Evolutionary conservation across 2,797 vertebrate genomes (phyloP).

Genomic region (Enteromius fasciolatus): DNA sequence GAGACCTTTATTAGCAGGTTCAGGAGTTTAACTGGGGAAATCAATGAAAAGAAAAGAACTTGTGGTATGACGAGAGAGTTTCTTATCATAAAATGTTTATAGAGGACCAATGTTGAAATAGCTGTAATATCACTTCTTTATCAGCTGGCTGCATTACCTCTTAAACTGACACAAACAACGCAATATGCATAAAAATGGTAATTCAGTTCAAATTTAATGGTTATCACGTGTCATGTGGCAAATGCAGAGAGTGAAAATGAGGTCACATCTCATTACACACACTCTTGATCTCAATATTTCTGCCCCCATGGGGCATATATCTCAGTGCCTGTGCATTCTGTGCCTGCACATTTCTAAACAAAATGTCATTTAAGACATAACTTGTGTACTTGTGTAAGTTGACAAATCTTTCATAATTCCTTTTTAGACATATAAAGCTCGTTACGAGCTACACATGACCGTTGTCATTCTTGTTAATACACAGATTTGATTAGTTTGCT

Average conservation of each 20-base stretch:
- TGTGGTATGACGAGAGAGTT: not conserved
- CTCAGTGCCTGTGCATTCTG: slow-evolving; percentile 70
- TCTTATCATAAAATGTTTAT: not conserved
- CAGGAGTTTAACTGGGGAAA: not conserved
- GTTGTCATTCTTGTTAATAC: not conserved
- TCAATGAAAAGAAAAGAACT: not conserved
- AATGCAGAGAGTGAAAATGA: slow-evolving; percentile 59
- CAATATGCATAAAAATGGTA: not conserved
- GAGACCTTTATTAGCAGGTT: not conserved
- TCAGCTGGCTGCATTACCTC: slow-evolving; percentile 23
- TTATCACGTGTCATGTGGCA: slow-evolving; percentile 49
- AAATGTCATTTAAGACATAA: slow-evolving; percentile 57
- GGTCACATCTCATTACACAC: slow-evolving; percentile 55
- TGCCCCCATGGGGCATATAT: slow-evolving; percentile 72
- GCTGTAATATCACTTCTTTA: not conserved
- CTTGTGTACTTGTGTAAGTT: slow-evolving; percentile 34
- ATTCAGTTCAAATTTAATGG: slow-evolving; percentile 30
- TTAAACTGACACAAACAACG: slow-evolving; percentile 17
- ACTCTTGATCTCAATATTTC: slow-evolving; percentile 51
- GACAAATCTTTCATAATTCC: not conserved
- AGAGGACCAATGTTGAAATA: not conserved
- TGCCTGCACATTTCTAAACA: slow-evolving; percentile 66
- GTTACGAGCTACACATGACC: not conserved
- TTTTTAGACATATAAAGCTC: not conserved
- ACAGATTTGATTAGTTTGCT: not conserved